Evolutionary conservation across 2,888 invertebrate species (phyloP), one percentile per base, ranked within the genome.

Genomic region (Chironomus tentans): DNA sequence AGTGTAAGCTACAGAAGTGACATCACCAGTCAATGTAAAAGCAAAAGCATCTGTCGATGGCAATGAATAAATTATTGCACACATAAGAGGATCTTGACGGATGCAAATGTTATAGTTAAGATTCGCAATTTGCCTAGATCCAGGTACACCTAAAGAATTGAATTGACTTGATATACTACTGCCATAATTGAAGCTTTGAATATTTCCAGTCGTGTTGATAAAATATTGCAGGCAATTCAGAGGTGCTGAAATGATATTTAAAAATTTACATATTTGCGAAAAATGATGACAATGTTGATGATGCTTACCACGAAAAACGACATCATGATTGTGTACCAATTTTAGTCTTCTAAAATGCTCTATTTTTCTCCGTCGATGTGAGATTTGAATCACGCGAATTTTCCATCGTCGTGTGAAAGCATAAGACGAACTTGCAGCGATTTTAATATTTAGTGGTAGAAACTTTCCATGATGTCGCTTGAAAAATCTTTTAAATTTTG

Each of bases 31-130:
- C 74, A 92, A 83, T 0, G 91, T 89, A 82, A 93, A 93, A 0
- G 92, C 90, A 78, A 85, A 88, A 0, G 83, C 78, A 80, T 89
- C 88, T 0, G 82, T 85, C 12, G 72, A 18, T 72, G 72, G 72
- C 3, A 18, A 81, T 0, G 84, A 85, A 86, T 92, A 93, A 78
- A 88, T 88, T 77, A 93, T 92, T 28, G 87, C 85, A 80, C 93
- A 93, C 81, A 87, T 90, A 10, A 91, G 92, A 0, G 89, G 87
- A 72, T 87, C 88, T 88, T 90, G 90, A 79, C 89, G 85, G 21
- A 94, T 87, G 79, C 94, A 94, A 75, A 92, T 89, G 4, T 92
- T 93, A 80, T 94, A 94, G 82, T 90, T 89, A 78, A 89, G 84
- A 81, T 89, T 90, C 1, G 87, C 89, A 76, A 94, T 84, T 82